Conservation (phyloP, 2,113 vertebrate species). For the Rhadina sibilatrix region DNA sequence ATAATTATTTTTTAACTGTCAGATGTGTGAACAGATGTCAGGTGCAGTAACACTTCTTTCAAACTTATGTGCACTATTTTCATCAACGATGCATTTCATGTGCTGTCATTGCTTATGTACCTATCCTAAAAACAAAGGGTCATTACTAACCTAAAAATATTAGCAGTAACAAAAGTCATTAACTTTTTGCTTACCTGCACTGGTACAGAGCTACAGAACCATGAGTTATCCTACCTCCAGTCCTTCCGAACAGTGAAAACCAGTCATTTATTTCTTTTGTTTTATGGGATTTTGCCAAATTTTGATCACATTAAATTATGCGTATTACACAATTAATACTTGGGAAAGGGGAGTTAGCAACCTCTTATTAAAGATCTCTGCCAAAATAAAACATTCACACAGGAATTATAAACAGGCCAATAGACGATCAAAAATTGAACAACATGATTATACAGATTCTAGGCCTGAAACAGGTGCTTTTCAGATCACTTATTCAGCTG, state of each 20-base stretch:
- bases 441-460: background rate
- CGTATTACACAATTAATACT: background rate
- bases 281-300: background rate
- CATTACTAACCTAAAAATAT: background rate
- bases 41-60: background rate
- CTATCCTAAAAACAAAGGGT: background rate
- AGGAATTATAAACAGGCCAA: background rate
- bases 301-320: background rate
- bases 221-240: background rate
- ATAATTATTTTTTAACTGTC: background rate
- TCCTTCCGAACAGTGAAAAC: background rate
- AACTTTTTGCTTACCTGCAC: background rate
- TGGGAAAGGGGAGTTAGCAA: background rate
- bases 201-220: background rate
- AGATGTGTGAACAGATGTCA: background rate
- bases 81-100: background rate
- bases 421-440: background rate
- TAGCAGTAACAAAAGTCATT: background rate
- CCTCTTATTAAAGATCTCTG: background rate
- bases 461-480: background rate
- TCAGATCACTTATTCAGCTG: conserved; percentile 10
- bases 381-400: background rate
- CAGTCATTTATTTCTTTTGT: background rate
- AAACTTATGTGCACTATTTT: background rate
- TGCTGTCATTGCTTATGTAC: background rate